Evolutionary conservation across 2,797 vertebrate species (phyloP).

Genomic region (Psittacula derbiana): DNA sequence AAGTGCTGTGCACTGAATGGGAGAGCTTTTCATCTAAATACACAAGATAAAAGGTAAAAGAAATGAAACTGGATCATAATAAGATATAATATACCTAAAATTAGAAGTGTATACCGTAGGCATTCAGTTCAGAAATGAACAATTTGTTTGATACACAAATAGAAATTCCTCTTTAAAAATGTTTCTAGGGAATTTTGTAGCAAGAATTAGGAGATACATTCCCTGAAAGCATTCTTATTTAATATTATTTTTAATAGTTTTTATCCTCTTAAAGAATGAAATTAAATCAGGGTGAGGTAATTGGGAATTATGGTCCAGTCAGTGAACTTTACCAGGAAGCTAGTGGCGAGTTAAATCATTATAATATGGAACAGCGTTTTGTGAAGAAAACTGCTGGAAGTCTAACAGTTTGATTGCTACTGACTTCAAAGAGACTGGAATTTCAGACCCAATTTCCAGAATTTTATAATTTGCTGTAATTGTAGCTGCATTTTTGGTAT

Average conservation of each 20-base stretch:
- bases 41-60: background rate
- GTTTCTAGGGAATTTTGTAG: background rate
- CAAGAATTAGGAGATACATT: background rate
- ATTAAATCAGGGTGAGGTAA: constrained; percentile 23
- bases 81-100: background rate
- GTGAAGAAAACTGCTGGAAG: constrained; percentile 34
- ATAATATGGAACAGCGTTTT: background rate
- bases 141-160: background rate
- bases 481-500: background rate
- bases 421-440: constrained; percentile 35
- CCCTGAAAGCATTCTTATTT: background rate
- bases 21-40: background rate
- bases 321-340: constrained; percentile 3
- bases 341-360: constrained; percentile 25
- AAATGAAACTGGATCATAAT: background rate
- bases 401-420: background rate
- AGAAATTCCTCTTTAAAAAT: background rate
- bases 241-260: background rate
- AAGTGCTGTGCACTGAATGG: background rate
- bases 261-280: background rate
- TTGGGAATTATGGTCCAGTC: constrained; percentile 1
- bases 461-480: constrained; percentile 34
- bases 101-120: background rate
- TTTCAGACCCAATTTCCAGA: background rate
- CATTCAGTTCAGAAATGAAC: background rate